Evolutionary conservation across 2,797 vertebrate genomes (phyloP), one percentile per base, ranked within the genome.

Genomic region (Ficedula albicollis): DNA sequence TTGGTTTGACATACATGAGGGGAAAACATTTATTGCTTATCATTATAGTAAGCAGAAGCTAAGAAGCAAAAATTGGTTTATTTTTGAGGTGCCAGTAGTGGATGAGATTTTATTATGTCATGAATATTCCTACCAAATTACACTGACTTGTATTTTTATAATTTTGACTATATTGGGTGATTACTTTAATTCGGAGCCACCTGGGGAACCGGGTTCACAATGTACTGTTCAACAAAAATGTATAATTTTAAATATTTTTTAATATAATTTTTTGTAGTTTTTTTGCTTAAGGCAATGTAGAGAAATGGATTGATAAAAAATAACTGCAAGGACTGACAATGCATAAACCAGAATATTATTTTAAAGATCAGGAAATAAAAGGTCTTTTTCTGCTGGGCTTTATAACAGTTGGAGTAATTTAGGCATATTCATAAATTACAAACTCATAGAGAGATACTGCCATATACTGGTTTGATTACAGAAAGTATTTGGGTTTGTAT

Each of bases 401-500:
- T 86, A 27, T 76, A 85, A 80, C 68, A 74, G 29, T 66, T 83
- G 41, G 73, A 89, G 30, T 87, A 56, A 95, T 94, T 97, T 94
- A 78, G 68, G n/a, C 59, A 64, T 87, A 26, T 62, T 96, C 46
- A 64, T 87, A 95, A 96, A 96, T 97, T 94, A 87, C 14, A 32
- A 91, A 76, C 68, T 96, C 88, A 56, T 84, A 76, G 25, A 90
- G 25, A 90, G 69, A 90, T 84, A 69, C 46, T 94, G 77, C 84
- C 69, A 87, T 93, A 20, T 38, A 55, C 21, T 38, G 21, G 97
- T 97, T 73, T 97, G 72, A 96, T 92, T 96, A 81, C 60, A 91
- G 90, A 94, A 93, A 96, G 43, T 93, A 93, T 93, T 91, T 96
- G 83, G 46, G 87, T 95, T 97, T 95, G 17, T 96, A 92, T 97